Evolutionary conservation across 1,140 invertebrate genomes (phyloP).

Genomic region (Rhagoletis pomonella): DNA sequence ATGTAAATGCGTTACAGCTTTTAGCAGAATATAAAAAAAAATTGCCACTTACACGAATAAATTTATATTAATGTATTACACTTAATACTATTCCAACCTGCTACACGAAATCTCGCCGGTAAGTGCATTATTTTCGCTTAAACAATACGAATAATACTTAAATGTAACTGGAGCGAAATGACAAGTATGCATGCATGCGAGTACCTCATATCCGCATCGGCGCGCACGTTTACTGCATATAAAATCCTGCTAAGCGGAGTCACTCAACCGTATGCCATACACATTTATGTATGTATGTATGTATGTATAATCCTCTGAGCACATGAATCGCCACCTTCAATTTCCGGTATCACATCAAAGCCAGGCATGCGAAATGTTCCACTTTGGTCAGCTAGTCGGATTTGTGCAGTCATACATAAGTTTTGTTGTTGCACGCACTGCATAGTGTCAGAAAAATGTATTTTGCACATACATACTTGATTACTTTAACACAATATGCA

Average conservation of each 20-base stretch:
- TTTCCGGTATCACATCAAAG: not conserved
- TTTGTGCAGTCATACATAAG: no score
- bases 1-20: no score
- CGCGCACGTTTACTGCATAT: not conserved
- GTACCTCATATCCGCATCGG: not conserved
- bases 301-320: not conserved
- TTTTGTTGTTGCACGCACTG: not conserved
- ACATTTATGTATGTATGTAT: not conserved
- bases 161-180: not conserved
- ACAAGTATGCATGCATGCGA: not conserved
- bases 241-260: not conserved
- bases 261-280: slow-evolving; percentile 1
- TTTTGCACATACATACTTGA: not conserved
- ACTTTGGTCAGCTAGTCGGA: not conserved
- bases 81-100: not conserved
- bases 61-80: no score
- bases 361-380: not conserved
- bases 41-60: no score
- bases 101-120: not conserved
- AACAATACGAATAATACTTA: not conserved
- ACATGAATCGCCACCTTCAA: not conserved
- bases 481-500: not conserved
- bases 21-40: no score
- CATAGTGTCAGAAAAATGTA: not conserved
- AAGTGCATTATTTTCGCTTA: slow-evolving; percentile 9